Conservation (phyloP, 2,888 invertebrate genomes). For the Slavum lentiscoides region DNA sequence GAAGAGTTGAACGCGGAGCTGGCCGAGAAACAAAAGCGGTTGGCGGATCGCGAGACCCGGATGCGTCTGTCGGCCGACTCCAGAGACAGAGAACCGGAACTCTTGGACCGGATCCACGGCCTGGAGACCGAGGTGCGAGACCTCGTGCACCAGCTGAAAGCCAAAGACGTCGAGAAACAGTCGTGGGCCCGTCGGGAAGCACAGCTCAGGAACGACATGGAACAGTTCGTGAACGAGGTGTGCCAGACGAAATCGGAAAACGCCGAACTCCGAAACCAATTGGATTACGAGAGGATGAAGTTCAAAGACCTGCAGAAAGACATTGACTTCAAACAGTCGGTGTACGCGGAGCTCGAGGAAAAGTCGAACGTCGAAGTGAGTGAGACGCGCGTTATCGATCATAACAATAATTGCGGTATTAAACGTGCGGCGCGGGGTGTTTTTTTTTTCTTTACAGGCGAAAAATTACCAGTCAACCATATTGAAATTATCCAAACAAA, state of each 20-base stretch:
- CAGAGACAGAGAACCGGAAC: slow-evolving; percentile 55
- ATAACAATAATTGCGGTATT: too few species aligned
- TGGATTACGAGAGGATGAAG: slow-evolving; percentile 56
- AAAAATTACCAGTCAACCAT: slow-evolving; percentile 60
- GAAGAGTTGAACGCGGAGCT: slow-evolving; percentile 64
- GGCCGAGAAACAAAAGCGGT: slow-evolving; percentile 63
- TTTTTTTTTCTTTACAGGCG: slow-evolving; percentile 12
- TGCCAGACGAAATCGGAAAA: slow-evolving; percentile 64
- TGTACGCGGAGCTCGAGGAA: slow-evolving; percentile 62
- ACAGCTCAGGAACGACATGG: slow-evolving; percentile 54
- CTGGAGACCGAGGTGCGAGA: slow-evolving; percentile 54
- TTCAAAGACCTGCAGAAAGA: slow-evolving; percentile 63
- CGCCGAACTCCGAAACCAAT: slow-evolving; percentile 65
- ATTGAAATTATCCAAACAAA: slow-evolving; percentile 64
- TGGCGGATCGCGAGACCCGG: slow-evolving; percentile 64
- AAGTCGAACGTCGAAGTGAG: slow-evolving; percentile 37
- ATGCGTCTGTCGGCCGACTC: slow-evolving; percentile 64
- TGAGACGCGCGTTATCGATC: background rate
- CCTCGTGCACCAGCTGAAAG: slow-evolving; percentile 48
- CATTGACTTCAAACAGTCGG: slow-evolving; percentile 63
- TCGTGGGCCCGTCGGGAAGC: slow-evolving; percentile 50
- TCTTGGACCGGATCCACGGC: slow-evolving; percentile 55
- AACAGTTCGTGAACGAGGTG: slow-evolving; percentile 58
- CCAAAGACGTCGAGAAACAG: slow-evolving; percentile 54
- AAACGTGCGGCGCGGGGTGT: too few species aligned